Conservation (phyloP, 2,113 vertebrate genomes). For the Phyllostomus discolor region DNA sequence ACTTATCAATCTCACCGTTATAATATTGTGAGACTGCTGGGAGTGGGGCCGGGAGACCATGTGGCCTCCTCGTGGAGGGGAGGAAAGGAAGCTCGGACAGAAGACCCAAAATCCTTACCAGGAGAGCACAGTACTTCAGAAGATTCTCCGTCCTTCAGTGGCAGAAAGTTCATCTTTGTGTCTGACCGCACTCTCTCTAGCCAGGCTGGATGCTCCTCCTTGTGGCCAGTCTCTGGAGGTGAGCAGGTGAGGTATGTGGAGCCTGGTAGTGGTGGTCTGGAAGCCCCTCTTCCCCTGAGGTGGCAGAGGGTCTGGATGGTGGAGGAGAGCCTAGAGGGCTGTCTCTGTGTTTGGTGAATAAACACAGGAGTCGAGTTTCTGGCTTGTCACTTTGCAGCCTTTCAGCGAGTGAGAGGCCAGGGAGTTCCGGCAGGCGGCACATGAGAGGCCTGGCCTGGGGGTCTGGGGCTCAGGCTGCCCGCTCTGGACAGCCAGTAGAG, state of each 20-base stretch:
- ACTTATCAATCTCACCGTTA: not conserved
- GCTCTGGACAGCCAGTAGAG: not conserved
- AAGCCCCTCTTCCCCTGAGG: not conserved
- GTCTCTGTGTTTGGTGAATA: slow-evolving; percentile 57
- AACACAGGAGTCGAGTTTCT: slow-evolving; percentile 55
- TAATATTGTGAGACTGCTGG: not conserved
- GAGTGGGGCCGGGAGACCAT: not conserved
- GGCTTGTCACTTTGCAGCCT: slow-evolving; percentile 59
- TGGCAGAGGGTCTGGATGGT: slow-evolving; percentile 7
- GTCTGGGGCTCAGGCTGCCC: not conserved
- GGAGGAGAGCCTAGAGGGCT: not conserved
- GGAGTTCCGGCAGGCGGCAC: slow-evolving; percentile 8
- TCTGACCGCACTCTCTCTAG: not conserved
- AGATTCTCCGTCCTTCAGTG: not conserved
- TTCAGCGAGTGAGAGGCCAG: slow-evolving; percentile 47
- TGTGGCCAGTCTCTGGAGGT: not conserved
- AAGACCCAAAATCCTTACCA: not conserved
- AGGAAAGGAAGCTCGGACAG: not conserved
- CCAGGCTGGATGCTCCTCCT: not conserved
- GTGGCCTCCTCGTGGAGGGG: not conserved
- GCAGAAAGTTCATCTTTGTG: not conserved
- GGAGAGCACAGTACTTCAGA: not conserved
- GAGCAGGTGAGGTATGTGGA: not conserved
- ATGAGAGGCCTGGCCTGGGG: not conserved
- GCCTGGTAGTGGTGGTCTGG: not conserved